phyloP scores from a whole-genome alignment of 2,113 vertebrate species.

The Mobula hypostoma region DNA sequence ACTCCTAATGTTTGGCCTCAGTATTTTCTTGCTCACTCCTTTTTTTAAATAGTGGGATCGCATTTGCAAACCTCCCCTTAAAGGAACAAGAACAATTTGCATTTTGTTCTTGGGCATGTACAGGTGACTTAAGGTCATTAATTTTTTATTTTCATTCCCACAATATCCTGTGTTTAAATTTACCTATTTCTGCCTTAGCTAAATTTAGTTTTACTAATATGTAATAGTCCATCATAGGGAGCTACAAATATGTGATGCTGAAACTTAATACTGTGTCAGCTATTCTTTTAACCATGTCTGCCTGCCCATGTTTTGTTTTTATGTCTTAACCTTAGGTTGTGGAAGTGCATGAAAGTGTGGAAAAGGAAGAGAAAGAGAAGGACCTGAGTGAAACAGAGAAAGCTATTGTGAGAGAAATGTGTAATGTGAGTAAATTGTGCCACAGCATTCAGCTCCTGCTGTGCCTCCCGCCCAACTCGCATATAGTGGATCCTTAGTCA shows the following conservation, averaged over 20 bases:
- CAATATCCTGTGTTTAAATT: neutral
- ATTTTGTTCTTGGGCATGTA: neutral
- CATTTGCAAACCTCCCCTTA: too few relatives aligned
- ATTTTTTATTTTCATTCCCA: neutral
- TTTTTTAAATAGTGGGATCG: too few relatives aligned
- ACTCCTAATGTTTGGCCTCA: too few relatives aligned
- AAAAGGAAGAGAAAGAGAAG: slow-evolving; percentile 49
- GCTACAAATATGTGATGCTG: neutral
- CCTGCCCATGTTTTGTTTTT: neutral
- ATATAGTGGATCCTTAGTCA: slow-evolving; percentile 33
- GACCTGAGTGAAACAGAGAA: slow-evolving; percentile 52
- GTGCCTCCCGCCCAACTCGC: slow-evolving; percentile 28
- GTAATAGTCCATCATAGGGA: neutral
- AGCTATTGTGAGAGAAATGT: slow-evolving; percentile 50
- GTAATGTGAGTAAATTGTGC: slow-evolving; percentile 43
- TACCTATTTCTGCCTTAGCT: neutral
- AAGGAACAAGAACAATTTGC: too few relatives aligned
- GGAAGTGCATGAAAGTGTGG: slow-evolving; percentile 52
- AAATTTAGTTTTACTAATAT: neutral
- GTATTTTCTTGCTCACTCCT: too few relatives aligned
- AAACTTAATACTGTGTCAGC: neutral
- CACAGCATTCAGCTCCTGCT: slow-evolving; percentile 29
- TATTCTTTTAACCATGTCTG: neutral
- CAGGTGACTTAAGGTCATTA: neutral
- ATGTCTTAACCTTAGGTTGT: slow-evolving; percentile 47